A percentile compares a stretch with the other conserved stretches of the same genome.
Conservation (phyloP, 92 coral and sea anemone genomes). For the Ricordea florida region DNA sequence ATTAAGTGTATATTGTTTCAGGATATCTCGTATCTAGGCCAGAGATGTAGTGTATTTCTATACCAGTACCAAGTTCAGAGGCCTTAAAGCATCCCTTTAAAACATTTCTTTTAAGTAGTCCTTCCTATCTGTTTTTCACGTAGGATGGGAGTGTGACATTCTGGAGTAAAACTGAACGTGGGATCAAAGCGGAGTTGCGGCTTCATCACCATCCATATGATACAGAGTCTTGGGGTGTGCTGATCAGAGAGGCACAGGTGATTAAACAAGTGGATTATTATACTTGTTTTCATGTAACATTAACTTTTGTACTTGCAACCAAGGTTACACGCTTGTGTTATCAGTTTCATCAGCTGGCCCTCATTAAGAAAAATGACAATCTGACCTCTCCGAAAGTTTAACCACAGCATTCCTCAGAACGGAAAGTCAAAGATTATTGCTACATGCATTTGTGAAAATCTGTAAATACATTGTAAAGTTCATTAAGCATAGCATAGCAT, state of each 20-base stretch:
- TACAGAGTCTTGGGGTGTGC: conserved; percentile 97
- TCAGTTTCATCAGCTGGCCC: not conserved
- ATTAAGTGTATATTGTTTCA: too few relatives aligned
- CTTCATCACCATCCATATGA: conserved; percentile 91
- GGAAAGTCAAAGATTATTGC: too few relatives aligned
- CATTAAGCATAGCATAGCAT: too few relatives aligned
- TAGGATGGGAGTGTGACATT: conserved; percentile 60
- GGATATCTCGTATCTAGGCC: too few relatives aligned
- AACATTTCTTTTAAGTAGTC: not conserved
- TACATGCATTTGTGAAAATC: too few relatives aligned
- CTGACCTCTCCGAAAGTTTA: too few relatives aligned
- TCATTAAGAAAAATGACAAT: too few relatives aligned
- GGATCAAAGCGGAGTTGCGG: conserved; percentile 91
- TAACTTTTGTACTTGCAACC: not conserved
- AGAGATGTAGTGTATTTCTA: not conserved
- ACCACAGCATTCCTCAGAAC: too few relatives aligned
- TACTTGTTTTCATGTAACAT: not conserved
- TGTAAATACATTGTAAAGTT: too few relatives aligned
- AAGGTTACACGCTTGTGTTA: not conserved
- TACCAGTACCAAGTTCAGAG: not conserved
- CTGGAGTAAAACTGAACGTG: conserved; percentile 96
- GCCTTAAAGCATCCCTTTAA: not conserved
- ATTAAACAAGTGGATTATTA: not conserved
- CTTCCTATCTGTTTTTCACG: not conserved
- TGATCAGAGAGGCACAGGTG: conserved; percentile 99